A percentile compares a stretch with the other conserved stretches of the same genome.
Evolutionary conservation across 2,888 invertebrate genomes (phyloP).

Genomic region (Hedychridium roseum): DNA sequence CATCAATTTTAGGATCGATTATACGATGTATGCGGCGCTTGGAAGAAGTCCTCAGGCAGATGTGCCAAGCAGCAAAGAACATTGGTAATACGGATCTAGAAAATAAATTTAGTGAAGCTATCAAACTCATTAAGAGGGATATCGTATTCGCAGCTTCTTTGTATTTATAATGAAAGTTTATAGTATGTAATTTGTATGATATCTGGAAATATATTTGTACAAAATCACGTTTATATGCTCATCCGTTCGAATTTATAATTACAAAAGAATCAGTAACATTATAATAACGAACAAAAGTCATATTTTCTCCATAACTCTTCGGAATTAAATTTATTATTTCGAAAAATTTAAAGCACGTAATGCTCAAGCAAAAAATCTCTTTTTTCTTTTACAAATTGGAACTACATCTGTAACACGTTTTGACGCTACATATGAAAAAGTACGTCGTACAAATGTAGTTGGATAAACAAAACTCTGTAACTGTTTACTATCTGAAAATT

Average conservation of each 20-base stretch:
- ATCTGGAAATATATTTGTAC: slow-evolving; percentile 26
- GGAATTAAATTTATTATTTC: slow-evolving; percentile 45
- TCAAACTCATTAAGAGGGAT: slow-evolving; percentile 92
- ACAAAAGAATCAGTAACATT: neutral
- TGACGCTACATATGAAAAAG: slow-evolving; percentile 39
- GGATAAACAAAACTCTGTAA: slow-evolving; percentile 42
- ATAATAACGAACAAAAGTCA: too few relatives aligned
- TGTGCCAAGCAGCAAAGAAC: slow-evolving; percentile 95
- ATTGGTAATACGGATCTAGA: slow-evolving; percentile 96
- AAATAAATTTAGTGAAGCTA: slow-evolving; percentile 93
- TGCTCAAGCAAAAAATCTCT: slow-evolving; percentile 43
- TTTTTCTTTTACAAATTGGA: slow-evolving; percentile 51
- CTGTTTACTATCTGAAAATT: slow-evolving; percentile 50
- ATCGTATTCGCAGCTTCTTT: slow-evolving; percentile 99
- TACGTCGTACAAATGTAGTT: slow-evolving; percentile 51
- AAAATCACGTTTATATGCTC: slow-evolving; percentile 20
- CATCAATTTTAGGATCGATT: slow-evolving; percentile 70
- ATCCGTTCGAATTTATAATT: slow-evolving; percentile 6
- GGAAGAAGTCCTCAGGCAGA: slow-evolving; percentile 94
- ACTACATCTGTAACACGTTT: slow-evolving; percentile 48
- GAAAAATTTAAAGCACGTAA: slow-evolving; percentile 48
- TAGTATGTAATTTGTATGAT: slow-evolving; percentile 20
- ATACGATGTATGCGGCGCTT: slow-evolving; percentile 94
- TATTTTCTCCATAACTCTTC: slow-evolving; percentile 67
- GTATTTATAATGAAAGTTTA: slow-evolving; percentile 73